These are phyloP conservation scores for Acipenser ruthenus DNA, from an alignment of 2,797 vertebrate species.

Conservation along the genomic window DNA sequence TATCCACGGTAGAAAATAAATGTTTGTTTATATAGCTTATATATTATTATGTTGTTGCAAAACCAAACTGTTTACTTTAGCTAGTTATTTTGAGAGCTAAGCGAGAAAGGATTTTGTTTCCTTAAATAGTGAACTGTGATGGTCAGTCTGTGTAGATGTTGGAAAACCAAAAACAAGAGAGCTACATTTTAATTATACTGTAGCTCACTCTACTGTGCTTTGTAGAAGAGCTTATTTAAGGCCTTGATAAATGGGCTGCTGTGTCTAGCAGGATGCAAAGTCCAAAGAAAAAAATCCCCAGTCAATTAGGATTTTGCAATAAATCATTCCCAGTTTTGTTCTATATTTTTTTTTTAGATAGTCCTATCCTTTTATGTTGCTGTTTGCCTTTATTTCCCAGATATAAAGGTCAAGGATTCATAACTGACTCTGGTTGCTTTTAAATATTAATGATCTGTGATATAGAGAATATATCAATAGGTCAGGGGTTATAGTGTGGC, in stretches of 20 bases:
- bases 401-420: slow-evolving; percentile 51
- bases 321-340: background rate
- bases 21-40: too few relatives aligned
- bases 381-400: slow-evolving; percentile 5
- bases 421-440: slow-evolving; percentile 38
- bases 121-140: too few relatives aligned
- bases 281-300: too few relatives aligned
- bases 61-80: too few relatives aligned
- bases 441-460: slow-evolving; percentile 58
- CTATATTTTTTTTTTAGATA: too few relatives aligned
- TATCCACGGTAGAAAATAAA: too few relatives aligned
- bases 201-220: background rate
- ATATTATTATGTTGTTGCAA: too few relatives aligned
- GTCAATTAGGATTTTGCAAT: background rate
- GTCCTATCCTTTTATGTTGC: background rate
- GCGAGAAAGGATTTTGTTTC: too few relatives aligned
- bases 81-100: too few relatives aligned
- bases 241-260: background rate
- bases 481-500: slow-evolving; percentile 54
- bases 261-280: background rate
- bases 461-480: slow-evolving; percentile 54
- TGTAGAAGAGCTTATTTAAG: background rate
- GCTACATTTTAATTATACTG: too few relatives aligned
- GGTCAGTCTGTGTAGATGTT: too few relatives aligned
- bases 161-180: too few relatives aligned